phyloP scores from a whole-genome alignment of 2,797 vertebrate genomes.

The Selene dorsalis region DNA sequence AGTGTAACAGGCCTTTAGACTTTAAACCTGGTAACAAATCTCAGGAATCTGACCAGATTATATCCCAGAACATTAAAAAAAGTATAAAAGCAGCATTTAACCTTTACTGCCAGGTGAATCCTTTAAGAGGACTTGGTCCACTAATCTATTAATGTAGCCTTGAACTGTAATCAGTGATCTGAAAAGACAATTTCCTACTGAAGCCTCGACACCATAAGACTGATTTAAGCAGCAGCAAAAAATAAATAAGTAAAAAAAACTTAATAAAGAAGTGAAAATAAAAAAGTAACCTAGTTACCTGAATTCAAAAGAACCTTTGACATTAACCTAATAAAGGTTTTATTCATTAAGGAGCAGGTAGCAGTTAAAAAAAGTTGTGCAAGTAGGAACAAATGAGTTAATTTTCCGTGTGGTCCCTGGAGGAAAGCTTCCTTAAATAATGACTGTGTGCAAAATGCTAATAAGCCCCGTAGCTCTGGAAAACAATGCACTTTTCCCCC shows the following conservation, averaged over 20 bases:
- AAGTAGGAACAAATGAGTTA: conserved; percentile 21
- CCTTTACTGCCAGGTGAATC: background rate
- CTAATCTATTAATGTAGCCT: background rate
- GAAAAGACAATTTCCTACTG: background rate
- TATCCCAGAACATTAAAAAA: background rate
- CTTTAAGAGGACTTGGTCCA: background rate
- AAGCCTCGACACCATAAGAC: background rate
- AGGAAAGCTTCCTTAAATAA: conserved; percentile 20
- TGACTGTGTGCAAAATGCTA: conserved; percentile 16
- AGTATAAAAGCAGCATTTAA: background rate
- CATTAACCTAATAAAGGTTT: conserved; percentile 24
- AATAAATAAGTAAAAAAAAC: too few relatives aligned
- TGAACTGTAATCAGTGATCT: background rate
- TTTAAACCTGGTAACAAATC: background rate
- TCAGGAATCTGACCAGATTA: background rate
- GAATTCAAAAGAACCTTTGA: background rate
- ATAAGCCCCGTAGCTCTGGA: conserved; percentile 35
- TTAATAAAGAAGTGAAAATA: background rate
- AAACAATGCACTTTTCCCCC: conserved; percentile 14
- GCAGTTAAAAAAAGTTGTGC: conserved; percentile 6
- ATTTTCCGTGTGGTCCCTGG: background rate
- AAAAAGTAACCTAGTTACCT: background rate
- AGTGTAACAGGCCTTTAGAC: background rate
- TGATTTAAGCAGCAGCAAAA: background rate
- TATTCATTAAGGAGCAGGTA: background rate